phyloP scores from a whole-genome alignment of 2,113 vertebrate genomes.

The Scomber colias region DNA sequence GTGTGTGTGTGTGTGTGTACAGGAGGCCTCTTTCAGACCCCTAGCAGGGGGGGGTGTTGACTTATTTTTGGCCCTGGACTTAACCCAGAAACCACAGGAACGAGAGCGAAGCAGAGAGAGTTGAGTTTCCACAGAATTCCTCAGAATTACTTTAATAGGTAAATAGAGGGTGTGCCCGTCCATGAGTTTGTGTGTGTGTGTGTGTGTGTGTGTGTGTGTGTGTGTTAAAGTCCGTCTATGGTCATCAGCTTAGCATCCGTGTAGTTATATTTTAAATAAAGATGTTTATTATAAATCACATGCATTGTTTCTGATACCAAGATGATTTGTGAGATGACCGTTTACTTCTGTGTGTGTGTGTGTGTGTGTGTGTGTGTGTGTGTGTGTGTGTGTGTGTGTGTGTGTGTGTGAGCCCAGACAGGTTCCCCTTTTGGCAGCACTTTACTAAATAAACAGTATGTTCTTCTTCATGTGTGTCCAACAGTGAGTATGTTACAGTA shows the following conservation, averaged over 20 bases:
- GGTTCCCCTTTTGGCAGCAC: conserved; percentile 23
- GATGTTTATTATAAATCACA: conserved; percentile 25
- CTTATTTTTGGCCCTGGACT: conserved; percentile 81
- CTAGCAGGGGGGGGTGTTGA: conserved; percentile 78
- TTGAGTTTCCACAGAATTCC: conserved; percentile 80
- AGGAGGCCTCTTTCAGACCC: conserved; percentile 82
- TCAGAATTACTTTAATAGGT: conserved; percentile 75
- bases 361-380: conserved; percentile 8
- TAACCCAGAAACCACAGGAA: conserved; percentile 73
- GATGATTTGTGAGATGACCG: conserved; percentile 30
- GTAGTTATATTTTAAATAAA: conserved; percentile 32
- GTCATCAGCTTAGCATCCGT: conserved; percentile 17
- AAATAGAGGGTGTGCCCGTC: conserved; percentile 74
- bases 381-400: conserved; percentile 27
- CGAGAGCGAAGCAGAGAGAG: conserved; percentile 51
- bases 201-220: conserved; percentile 13
- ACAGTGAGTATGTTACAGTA: not conserved
- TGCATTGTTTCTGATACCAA: not conserved
- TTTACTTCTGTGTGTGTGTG: conserved; percentile 16
- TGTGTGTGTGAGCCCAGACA: not conserved
- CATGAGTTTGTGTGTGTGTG: conserved; percentile 27
- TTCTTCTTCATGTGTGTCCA: not conserved
- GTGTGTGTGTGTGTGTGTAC: conserved; percentile 64
- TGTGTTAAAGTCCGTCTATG: conserved; percentile 11
- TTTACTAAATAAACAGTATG: conserved; percentile 31